Percentiles rank a stretch among this genome's conserved stretches.
Evolutionary conservation across 1,140 invertebrate genomes (phyloP).

Genomic region (Tetraneura akinire): DNA sequence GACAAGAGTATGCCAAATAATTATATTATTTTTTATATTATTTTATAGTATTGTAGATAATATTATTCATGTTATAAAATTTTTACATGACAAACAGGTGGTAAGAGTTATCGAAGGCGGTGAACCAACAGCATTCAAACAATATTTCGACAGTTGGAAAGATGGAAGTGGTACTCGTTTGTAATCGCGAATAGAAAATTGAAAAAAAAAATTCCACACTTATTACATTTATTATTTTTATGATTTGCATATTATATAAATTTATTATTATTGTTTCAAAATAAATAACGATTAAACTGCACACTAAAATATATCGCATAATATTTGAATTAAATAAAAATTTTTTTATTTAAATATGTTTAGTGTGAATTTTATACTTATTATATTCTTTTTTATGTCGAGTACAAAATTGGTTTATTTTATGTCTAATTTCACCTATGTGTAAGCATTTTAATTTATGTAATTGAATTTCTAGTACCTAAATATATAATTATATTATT

Average conservation of each 20-base stretch:
- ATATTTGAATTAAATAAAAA: conserved; percentile 10
- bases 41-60: neutral
- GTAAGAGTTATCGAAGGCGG: conserved; percentile 72
- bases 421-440: neutral
- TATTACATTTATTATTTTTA: neutral
- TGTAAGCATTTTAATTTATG: neutral
- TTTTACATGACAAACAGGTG: conserved; percentile 55
- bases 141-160: conserved; percentile 76
- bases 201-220: neutral
- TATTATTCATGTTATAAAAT: neutral
- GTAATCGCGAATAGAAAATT: neutral
- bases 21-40: neutral
- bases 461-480: no score
- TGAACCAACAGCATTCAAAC: conserved; percentile 76
- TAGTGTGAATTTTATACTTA: neutral
- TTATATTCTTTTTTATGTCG: neutral
- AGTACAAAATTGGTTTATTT: neutral
- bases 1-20: conserved; percentile 67
- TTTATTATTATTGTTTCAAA: neutral
- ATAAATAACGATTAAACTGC: neutral
- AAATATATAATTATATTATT: no score
- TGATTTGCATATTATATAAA: conserved; percentile 4
- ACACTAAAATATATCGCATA: no score
- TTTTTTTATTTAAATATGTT: neutral
- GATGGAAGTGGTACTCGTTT: conserved; percentile 58